Evolutionary conservation across 2,113 vertebrate genomes (phyloP).

Genomic region (Oreochromis niloticus): DNA sequence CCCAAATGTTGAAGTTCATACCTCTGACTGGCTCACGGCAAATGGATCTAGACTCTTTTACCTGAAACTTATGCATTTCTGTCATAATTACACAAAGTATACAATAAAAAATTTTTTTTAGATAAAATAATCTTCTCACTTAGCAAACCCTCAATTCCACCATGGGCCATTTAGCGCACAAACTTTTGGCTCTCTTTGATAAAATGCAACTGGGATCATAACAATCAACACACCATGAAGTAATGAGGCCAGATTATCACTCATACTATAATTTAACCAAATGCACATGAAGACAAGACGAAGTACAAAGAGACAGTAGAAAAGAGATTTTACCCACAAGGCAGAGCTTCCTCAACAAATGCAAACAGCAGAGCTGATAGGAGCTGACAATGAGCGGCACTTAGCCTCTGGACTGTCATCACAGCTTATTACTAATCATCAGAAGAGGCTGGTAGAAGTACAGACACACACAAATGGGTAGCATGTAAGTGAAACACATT

Average conservation of each 20-base stretch:
- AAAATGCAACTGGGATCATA: neutral
- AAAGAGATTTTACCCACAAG: neutral
- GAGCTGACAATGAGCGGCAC: constrained; percentile 1
- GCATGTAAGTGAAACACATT: neutral
- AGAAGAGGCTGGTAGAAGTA: neutral
- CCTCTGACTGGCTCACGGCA: neutral
- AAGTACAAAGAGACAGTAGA: neutral
- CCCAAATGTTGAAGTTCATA: neutral
- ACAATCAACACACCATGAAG: neutral
- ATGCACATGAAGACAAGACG: neutral
- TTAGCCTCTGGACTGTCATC: constrained; percentile 2
- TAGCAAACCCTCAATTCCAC: neutral
- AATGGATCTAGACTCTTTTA: neutral
- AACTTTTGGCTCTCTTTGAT: neutral
- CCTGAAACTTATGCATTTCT: neutral
- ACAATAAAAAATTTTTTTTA: neutral
- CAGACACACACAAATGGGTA: neutral
- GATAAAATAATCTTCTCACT: neutral
- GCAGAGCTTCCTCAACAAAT: constrained; percentile 2
- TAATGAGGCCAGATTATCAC: neutral
- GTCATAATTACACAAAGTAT: neutral
- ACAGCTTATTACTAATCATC: constrained; percentile 1
- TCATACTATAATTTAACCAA: neutral
- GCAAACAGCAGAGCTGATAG: neutral
- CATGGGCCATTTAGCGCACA: neutral